These are phyloP conservation scores for Dromococcyx pavoninus DNA, from an alignment of 2,797 vertebrate genomes.

Conservation along the genomic window DNA sequence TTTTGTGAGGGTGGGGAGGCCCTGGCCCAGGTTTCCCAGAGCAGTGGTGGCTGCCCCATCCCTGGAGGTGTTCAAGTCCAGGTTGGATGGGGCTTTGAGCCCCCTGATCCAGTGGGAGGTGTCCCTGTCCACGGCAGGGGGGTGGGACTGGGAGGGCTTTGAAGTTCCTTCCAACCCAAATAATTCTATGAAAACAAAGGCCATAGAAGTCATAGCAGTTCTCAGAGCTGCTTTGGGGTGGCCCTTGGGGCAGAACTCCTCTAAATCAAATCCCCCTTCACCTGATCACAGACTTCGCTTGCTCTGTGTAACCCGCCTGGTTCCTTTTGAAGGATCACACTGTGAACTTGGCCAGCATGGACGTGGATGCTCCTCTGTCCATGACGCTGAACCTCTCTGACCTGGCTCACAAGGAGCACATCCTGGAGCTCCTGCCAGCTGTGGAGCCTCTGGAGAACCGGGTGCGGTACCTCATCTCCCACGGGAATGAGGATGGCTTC, in stretches of 20 bases:
- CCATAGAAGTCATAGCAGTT: rapidly evolving
- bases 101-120: no score
- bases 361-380: slow-evolving; percentile 82
- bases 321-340: slow-evolving; percentile 55
- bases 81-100: no score
- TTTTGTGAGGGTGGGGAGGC: no score
- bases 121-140: no score
- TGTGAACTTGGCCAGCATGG: slow-evolving; percentile 88
- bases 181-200: not conserved
- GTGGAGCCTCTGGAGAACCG: slow-evolving; percentile 85
- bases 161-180: no score
- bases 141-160: no score
- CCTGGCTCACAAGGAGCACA: slow-evolving; percentile 84
- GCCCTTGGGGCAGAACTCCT: not conserved
- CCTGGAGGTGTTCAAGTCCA: no score
- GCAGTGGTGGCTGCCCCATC: no score
- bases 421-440: slow-evolving; percentile 88
- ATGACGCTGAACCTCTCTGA: slow-evolving; percentile 83
- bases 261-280: not conserved
- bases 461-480: slow-evolving; percentile 85
- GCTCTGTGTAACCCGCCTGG: rapidly evolving
- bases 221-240: not conserved
- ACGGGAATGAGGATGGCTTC: slow-evolving; percentile 81
- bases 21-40: no score
- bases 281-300: not conserved